phyloP scores from a whole-genome alignment of 2,113 vertebrate genomes.

The Baryphthengus martii region DNA sequence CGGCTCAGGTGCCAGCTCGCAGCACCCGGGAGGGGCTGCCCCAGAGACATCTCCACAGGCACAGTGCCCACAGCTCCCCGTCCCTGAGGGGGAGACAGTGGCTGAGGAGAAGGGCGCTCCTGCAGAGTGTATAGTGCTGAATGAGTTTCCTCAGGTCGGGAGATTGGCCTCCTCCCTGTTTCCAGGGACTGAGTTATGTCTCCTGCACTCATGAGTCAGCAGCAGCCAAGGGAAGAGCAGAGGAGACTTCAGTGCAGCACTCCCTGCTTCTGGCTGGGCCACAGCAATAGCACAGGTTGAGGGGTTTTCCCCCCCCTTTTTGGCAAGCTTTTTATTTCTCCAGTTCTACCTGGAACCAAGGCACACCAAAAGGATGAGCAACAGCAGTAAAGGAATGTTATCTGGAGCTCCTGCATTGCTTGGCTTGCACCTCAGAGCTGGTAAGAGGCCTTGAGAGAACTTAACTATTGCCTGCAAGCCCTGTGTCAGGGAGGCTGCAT shows the following conservation, averaged over 20 bases:
- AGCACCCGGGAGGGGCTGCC: not conserved
- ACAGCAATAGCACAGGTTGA: not conserved
- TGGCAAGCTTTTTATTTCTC: not conserved
- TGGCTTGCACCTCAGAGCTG: not conserved
- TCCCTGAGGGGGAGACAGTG: fast-evolving
- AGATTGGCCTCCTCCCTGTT: not conserved
- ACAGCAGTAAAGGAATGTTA: not conserved
- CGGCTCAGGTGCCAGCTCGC: not conserved
- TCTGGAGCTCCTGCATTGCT: not conserved
- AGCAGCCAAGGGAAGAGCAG: not conserved
- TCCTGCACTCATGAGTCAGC: not conserved
- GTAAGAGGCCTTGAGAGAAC: not conserved
- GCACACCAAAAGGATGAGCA: not conserved
- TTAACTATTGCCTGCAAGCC: not conserved
- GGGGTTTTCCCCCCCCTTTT: not conserved
- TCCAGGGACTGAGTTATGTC: not conserved
- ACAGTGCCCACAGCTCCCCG: not conserved
- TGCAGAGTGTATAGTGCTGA: not conserved
- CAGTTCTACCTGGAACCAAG: not conserved
- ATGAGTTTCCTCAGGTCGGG: not conserved
- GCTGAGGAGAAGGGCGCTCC: not conserved
- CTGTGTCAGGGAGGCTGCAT: not conserved
- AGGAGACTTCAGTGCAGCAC: not conserved
- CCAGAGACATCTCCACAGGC: not conserved
- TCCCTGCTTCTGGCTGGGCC: not conserved